phyloP scores from a whole-genome alignment of 2,113 vertebrate species.

The Microcebus jonahi region DNA sequence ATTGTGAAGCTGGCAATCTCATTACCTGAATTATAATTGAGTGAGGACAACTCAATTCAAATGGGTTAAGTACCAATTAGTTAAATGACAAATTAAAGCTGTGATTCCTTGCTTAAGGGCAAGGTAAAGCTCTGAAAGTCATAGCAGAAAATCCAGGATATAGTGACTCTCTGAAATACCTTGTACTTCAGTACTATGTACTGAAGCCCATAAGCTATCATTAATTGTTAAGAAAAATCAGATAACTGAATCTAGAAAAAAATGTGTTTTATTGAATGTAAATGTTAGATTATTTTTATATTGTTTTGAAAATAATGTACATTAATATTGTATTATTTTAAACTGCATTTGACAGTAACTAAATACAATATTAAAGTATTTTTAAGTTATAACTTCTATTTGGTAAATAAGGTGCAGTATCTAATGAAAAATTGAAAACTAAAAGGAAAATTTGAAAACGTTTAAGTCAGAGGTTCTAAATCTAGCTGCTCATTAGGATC shows the following conservation, averaged over 20 bases:
- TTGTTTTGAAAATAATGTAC: not conserved
- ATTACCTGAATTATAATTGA: constrained; percentile 60
- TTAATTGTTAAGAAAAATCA: constrained; percentile 33
- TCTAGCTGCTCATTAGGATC: not conserved
- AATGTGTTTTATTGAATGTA: not conserved
- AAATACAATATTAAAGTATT: not conserved
- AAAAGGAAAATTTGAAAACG: constrained; percentile 5
- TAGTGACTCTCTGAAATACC: not conserved
- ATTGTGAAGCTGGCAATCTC: not conserved
- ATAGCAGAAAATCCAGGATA: not conserved
- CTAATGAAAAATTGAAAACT: constrained; percentile 22
- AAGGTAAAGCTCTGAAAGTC: constrained; percentile 33
- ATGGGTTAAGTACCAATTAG: constrained; percentile 54
- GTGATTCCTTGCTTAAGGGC: constrained; percentile 28
- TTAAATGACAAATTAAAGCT: constrained; percentile 62
- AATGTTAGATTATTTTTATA: not conserved
- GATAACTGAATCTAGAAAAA: not conserved
- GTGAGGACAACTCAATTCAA: constrained; percentile 35
- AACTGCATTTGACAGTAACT: not conserved
- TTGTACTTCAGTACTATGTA: not conserved
- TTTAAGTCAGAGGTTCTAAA: not conserved
- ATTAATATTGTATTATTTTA: not conserved
- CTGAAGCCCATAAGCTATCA: not conserved
- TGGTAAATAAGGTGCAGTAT: not conserved
- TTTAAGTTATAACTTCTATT: not conserved